Percentiles rank a stretch among this genome's conserved stretches.
Conservation (phyloP, 2,113 vertebrate species). For the Columba livia region DNA sequence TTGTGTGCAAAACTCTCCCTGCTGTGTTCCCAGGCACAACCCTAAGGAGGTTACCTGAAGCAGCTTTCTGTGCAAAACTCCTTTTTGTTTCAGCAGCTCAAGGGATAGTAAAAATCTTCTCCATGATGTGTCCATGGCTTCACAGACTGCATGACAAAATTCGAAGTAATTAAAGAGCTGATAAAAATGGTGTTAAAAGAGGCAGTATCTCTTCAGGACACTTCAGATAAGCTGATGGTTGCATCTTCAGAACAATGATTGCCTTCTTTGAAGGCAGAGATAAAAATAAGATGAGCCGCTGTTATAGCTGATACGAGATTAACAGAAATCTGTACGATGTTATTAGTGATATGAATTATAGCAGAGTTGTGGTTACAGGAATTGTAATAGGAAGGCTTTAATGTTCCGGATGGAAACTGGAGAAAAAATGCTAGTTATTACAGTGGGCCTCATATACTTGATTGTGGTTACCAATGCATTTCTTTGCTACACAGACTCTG, state of each 20-base stretch:
- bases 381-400: not conserved
- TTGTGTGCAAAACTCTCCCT: not conserved
- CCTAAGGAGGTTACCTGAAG: not conserved
- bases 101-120: not conserved
- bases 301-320: not conserved
- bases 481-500: not conserved
- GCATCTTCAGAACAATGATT: slow-evolving; percentile 42
- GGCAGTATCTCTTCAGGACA: slow-evolving; percentile 3
- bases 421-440: slow-evolving; percentile 6
- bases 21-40: too few species aligned
- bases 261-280: slow-evolving; percentile 57
- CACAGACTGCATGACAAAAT: slow-evolving; percentile 25
- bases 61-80: not conserved
- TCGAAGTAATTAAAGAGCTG: slow-evolving; percentile 45
- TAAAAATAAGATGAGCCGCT: slow-evolving; percentile 23
- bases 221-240: slow-evolving; percentile 28
- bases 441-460: not conserved
- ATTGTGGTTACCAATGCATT: not conserved
- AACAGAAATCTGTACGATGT: slow-evolving; percentile 26
- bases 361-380: not conserved
- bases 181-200: slow-evolving; percentile 27
- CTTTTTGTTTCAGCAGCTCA: not conserved
- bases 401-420: not conserved
- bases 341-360: slow-evolving; percentile 33
- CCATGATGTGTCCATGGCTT: not conserved